Conservation (phyloP, 35 echinoderm and acorn worm species). For the Stichopus chloronotus region DNA sequence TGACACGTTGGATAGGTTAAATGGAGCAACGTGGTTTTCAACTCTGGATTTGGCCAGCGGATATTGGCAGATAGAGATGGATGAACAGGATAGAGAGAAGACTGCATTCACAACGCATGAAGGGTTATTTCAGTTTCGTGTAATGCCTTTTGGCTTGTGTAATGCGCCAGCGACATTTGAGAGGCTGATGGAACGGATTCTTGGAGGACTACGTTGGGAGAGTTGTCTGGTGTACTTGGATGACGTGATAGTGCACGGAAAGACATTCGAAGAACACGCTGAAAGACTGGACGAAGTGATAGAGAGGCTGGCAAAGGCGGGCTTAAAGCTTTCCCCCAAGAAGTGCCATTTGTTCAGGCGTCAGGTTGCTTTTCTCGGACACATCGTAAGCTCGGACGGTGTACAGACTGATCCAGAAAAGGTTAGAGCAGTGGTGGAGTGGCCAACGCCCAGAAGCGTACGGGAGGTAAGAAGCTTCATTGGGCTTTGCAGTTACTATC, state of each 20-base stretch:
- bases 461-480: slow-evolving; percentile 40
- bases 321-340: neutral
- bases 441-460: neutral
- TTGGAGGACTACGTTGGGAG: too few relatives aligned
- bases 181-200: too few relatives aligned
- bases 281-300: neutral
- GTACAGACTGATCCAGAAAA: neutral
- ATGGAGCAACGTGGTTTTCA: neutral
- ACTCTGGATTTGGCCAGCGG: neutral
- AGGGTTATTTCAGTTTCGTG: too few relatives aligned
- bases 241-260: neutral
- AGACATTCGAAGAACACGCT: neutral
- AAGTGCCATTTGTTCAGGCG: neutral
- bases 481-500: slow-evolving; percentile 47
- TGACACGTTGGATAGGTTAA: too few relatives aligned
- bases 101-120: too few relatives aligned
- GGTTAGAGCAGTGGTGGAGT: neutral
- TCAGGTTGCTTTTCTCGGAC: neutral
- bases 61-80: neutral
- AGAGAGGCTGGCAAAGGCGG: neutral
- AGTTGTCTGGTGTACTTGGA: too few relatives aligned
- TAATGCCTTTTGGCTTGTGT: too few relatives aligned
- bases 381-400: neutral
- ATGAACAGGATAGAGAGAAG: neutral
- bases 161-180: too few relatives aligned